Percentiles rank a stretch among this genome's conserved stretches.
Evolutionary conservation across 2,797 vertebrate species (phyloP).

Genomic region (Malacoctenus gilli): DNA sequence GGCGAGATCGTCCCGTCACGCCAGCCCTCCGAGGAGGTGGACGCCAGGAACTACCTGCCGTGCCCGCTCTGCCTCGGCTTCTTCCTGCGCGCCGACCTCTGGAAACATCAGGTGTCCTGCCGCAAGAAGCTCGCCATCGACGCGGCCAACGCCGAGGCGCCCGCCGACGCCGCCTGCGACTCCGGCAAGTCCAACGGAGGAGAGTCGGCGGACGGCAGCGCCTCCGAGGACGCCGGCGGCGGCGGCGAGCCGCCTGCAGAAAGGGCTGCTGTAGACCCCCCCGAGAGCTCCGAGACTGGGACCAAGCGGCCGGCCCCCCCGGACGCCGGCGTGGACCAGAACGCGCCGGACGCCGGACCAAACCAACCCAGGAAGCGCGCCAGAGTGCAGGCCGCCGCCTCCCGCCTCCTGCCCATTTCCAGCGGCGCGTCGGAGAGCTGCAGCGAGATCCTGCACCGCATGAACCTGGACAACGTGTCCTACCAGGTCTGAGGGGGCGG

Average conservation of each 20-base stretch:
- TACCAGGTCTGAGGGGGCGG: conserved; percentile 52
- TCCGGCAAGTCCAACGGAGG: neutral
- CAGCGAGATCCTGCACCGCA: conserved; percentile 68
- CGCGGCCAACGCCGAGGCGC: neutral
- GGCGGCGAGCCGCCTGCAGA: too few relatives aligned
- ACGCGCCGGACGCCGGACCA: neutral
- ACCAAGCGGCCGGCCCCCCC: neutral
- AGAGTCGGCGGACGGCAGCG: too few relatives aligned
- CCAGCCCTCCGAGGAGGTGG: conserved; percentile 61
- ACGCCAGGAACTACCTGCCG: conserved; percentile 62
- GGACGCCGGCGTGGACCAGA: neutral
- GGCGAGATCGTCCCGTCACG: conserved; percentile 65
- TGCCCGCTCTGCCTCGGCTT: conserved; percentile 67
- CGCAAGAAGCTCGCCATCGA: conserved; percentile 53
- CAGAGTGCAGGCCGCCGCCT: conserved; percentile 64
- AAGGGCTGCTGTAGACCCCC: too few relatives aligned
- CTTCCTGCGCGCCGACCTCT: conserved; percentile 64
- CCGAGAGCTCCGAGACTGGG: too few relatives aligned
- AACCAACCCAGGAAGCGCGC: conserved; percentile 49
- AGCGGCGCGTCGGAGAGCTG: conserved; percentile 64
- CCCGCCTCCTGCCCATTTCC: conserved; percentile 62
- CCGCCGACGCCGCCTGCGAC: neutral
- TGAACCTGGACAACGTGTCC: conserved; percentile 67
- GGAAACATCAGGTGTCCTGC: conserved; percentile 67
- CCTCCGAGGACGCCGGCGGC: too few relatives aligned